A percentile compares a stretch with the other conserved stretches of the same genome.
These are phyloP conservation scores for Actinemys pallida DNA, from an alignment of 2,113 vertebrate species.

Conservation along the genomic window DNA sequence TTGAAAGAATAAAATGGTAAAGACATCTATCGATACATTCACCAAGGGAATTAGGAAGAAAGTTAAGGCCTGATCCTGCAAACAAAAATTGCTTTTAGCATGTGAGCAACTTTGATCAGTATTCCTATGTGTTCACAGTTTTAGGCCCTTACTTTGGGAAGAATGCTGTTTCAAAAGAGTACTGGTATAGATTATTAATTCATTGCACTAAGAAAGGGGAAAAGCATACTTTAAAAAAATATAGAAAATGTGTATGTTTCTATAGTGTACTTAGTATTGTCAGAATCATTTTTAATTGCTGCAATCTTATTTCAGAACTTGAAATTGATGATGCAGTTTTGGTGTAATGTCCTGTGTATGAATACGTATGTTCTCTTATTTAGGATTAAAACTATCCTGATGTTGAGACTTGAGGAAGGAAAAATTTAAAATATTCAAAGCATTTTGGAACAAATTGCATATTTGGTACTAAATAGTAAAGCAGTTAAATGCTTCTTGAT, in stretches of 20 bases:
- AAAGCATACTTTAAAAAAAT: neutral
- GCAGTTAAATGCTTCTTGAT: neutral
- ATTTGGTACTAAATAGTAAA: neutral
- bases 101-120: accelerated
- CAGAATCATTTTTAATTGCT: neutral
- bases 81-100: neutral
- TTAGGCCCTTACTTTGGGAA: neutral
- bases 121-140: neutral
- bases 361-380: neutral
- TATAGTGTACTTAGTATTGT: neutral
- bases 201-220: no score
- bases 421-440: neutral
- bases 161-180: neutral
- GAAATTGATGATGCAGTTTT: neutral
- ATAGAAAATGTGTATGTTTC: neutral
- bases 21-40: accelerated
- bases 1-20: accelerated
- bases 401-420: neutral
- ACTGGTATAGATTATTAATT: neutral
- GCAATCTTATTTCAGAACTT: neutral
- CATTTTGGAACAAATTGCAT: neutral
- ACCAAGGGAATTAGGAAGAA: neutral
- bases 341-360: neutral
- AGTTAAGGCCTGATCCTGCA: neutral
- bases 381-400: neutral